Evolutionary conservation across 2,888 invertebrate species (phyloP).

Genomic region (Anarsia innoxiella): DNA sequence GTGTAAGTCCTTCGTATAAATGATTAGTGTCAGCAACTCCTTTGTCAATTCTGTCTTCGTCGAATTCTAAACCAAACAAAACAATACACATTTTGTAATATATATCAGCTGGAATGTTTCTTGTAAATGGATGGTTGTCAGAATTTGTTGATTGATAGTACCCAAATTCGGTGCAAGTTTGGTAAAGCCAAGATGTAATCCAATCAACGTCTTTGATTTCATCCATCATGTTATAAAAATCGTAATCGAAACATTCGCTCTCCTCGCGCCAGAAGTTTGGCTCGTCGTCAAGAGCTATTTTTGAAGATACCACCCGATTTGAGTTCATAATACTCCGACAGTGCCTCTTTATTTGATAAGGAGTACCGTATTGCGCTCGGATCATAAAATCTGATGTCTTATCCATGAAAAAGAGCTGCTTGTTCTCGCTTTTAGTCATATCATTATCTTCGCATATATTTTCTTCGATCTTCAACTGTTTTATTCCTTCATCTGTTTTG

Average conservation of each 20-base stretch:
- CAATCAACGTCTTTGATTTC: neutral
- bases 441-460: conserved; percentile 1
- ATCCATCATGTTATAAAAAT: neutral
- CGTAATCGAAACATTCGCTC: neutral
- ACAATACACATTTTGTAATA: neutral
- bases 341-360: neutral
- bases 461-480: neutral
- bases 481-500: conserved; percentile 23
- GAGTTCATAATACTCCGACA: neutral
- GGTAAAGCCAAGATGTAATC: neutral
- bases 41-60: conserved; percentile 2
- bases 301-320: neutral
- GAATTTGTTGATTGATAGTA: conserved; percentile 5
- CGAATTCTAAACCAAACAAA: conserved; percentile 1
- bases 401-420: neutral
- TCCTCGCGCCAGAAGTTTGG: neutral
- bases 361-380: neutral
- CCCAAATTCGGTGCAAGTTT: conserved; percentile 11
- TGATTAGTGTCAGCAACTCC: conserved; percentile 1
- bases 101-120: neutral
- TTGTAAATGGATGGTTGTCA: conserved; percentile 2
- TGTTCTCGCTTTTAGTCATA: neutral
- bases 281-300: neutral
- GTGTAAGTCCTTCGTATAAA: neutral
- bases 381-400: neutral